These are phyloP conservation scores for Babyrousa celebensis DNA, from an alignment of 2,797 vertebrate species.

Conservation along the genomic window DNA sequence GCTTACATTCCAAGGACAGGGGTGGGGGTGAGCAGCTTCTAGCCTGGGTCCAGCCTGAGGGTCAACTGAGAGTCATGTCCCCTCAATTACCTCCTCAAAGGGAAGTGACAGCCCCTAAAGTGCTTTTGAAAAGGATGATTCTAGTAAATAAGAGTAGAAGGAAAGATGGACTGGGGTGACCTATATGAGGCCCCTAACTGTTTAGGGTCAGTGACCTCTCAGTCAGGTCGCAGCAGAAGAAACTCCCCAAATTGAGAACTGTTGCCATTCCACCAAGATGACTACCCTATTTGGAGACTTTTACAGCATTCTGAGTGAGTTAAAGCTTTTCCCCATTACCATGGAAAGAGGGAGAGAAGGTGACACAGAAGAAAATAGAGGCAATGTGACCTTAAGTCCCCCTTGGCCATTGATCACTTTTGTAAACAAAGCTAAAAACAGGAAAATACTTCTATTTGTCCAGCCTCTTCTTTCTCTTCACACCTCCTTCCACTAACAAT, in stretches of 20 bases:
- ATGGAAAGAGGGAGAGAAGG: neutral
- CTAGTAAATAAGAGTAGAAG: neutral
- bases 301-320: neutral
- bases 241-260: neutral
- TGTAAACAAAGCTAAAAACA: neutral
- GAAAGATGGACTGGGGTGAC: neutral
- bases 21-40: neutral
- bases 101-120: neutral
- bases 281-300: neutral
- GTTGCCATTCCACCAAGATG: neutral
- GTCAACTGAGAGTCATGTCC: neutral
- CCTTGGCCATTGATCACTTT: neutral
- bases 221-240: neutral
- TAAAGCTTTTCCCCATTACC: neutral
- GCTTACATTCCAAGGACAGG: neutral
- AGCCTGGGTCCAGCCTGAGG: neutral
- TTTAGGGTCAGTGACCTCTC: neutral
- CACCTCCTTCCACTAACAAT: accelerated
- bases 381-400: neutral
- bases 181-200: neutral
- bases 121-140: neutral
- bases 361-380: neutral
- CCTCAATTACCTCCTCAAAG: neutral
- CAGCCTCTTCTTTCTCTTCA: neutral
- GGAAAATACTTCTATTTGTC: neutral